Percentiles rank a stretch among this genome's conserved stretches.
phyloP scores from a whole-genome alignment of 1,140 invertebrate species.

The Polypedilum pembai region DNA sequence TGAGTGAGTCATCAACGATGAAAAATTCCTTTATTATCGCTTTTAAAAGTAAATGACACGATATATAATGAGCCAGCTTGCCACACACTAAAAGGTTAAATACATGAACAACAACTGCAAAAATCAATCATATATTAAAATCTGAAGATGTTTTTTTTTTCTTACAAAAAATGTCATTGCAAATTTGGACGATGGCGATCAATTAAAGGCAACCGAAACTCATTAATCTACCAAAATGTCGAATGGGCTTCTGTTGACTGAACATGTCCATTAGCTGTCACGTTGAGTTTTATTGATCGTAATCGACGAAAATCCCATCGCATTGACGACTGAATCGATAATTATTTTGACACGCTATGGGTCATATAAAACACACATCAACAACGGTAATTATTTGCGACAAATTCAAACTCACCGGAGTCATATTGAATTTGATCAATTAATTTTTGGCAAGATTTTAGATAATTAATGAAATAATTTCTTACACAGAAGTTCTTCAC shows the following conservation, averaged over 20 bases:
- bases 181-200: not conserved
- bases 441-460: not conserved
- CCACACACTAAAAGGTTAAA: constrained; percentile 3
- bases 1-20: not conserved
- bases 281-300: not conserved
- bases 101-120: not conserved
- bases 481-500: too few relatives aligned
- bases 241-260: constrained; percentile 21
- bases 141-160: not conserved
- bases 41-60: not conserved
- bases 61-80: not conserved
- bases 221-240: constrained; percentile 3
- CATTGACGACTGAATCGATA: not conserved
- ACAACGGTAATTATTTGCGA: not conserved
- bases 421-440: not conserved
- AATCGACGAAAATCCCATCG: not conserved
- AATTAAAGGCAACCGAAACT: not conserved
- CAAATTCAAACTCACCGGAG: not conserved
- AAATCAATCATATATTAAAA: not conserved
- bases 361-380: not conserved
- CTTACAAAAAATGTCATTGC: not conserved
- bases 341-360: not conserved
- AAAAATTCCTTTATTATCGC: not conserved
- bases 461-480: too few relatives aligned
- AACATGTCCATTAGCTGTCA: constrained; percentile 22